Conservation (phyloP, 2,888 invertebrate genomes). For the Seira ritae region DNA sequence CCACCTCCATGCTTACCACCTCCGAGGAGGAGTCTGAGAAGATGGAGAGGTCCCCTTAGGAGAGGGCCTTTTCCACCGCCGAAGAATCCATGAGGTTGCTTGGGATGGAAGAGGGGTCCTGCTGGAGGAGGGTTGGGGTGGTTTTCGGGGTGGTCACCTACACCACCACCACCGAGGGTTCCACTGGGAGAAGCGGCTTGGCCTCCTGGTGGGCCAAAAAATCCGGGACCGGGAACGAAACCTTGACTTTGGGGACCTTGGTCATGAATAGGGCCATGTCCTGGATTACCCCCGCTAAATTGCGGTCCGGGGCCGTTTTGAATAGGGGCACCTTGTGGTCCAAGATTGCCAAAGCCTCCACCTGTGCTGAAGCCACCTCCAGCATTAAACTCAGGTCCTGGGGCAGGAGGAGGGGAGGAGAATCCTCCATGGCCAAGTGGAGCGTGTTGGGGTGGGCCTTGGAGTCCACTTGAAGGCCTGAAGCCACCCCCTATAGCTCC, state of each 20-base stretch:
- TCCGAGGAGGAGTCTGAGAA: background rate
- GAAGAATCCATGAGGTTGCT: background rate
- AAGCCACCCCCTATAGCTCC: background rate
- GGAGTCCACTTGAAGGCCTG: background rate
- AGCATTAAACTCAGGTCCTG: background rate
- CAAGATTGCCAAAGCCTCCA: background rate
- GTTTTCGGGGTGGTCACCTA: background rate
- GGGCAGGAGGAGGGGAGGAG: background rate
- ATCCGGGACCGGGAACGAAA: background rate
- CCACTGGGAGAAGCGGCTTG: background rate
- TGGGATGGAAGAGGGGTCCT: background rate
- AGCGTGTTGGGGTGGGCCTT: background rate
- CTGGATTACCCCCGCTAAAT: background rate
- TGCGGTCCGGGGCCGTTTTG: background rate
- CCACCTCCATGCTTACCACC: background rate
- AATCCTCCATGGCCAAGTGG: slow-evolving; percentile 8
- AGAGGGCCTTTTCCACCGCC: background rate
- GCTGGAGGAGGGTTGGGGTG: background rate
- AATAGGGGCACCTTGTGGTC: background rate
- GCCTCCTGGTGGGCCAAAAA: background rate
- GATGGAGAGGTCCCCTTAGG: background rate
- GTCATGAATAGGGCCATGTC: background rate
- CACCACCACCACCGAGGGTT: background rate
- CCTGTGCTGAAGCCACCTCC: background rate
- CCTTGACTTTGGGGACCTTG: background rate